Base-by-base conservation (phyloP, 92 coral and sea anemone species). In the Paramuricea clavata region DNA sequence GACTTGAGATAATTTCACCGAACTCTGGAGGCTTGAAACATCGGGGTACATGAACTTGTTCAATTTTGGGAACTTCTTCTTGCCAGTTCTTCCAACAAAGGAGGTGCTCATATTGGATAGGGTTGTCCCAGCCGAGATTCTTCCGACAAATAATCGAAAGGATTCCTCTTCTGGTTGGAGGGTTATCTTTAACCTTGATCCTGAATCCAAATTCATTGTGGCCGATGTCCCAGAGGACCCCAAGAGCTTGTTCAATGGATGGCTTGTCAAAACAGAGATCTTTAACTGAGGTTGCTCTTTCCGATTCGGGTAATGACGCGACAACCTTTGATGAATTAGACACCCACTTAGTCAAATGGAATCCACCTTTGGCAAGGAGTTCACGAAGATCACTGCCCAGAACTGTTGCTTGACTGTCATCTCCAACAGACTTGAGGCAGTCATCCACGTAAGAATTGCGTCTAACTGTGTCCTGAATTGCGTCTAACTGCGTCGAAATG, bases 341-440 rank as follows among this genome's bases (percentile, higher is more conserved):
- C 27, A 62, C 71, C 71, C 71, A 62, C 36, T 62, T 62, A 25
- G 33, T 62, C 36, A 62, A 62, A 62, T 62, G 36, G 6, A 62
- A 62, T 31, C 71, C 71, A 31, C 71, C 71, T 9, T 62, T 10
- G 15, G 71, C 13, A 25, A 62, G 71, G 17, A 62, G 27, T 25
- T 25, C 32, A 19, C 17, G 31, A 9, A 62, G 71, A 25, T 21
- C 71, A 62, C 71, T 62, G 22, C 6, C 71, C 71, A 62, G 12
- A 25, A 19, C 32, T 9, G 22, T 62, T 9, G 28, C 71, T 62
- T 62, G 11, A 62, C 22, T 21, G 27, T 62, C 28, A 19, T 25
- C 22, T 9, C 33, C 17, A 31, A 62, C 33, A 25, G 36, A 15
- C 31, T 31, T 12, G 27, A 62, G 32, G 32, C 57, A 49, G 57